A percentile compares a stretch with the other conserved stretches of the same genome.
Evolutionary conservation across 2,113 vertebrate genomes (phyloP).

Genomic region (Catharus bicknelli): DNA sequence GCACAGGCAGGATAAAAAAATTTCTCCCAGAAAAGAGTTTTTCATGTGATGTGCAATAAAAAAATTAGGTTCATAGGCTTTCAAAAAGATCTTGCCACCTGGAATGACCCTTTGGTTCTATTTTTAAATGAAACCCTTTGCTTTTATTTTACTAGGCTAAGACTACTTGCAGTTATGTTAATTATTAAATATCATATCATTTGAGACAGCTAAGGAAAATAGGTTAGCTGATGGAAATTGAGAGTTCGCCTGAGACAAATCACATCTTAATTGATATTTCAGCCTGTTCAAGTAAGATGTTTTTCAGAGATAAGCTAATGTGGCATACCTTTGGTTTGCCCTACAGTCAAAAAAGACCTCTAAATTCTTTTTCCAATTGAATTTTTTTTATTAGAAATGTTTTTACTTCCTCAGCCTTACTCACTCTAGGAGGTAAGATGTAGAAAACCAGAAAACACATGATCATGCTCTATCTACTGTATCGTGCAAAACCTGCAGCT

Average conservation of each 20-base stretch:
- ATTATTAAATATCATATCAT: constrained; percentile 54
- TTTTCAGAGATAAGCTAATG: background rate
- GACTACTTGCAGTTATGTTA: constrained; percentile 51
- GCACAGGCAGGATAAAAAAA: background rate
- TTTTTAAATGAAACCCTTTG: constrained; percentile 19
- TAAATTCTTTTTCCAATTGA: background rate
- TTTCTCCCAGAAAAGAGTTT: background rate
- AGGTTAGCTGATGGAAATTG: constrained; percentile 54
- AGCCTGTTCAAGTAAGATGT: constrained; percentile 8
- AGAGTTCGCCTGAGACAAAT: constrained; percentile 38
- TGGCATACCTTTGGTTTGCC: constrained; percentile 9
- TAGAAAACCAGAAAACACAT: constrained; percentile 10
- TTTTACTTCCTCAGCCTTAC: constrained; percentile 13
- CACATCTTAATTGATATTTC: constrained; percentile 54
- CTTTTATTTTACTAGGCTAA: constrained; percentile 41
- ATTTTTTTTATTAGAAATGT: constrained; percentile 18
- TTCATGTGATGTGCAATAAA: background rate
- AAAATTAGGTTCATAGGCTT: constrained; percentile 43
- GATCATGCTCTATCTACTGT: constrained; percentile 7
- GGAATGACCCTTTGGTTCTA: constrained; percentile 25
- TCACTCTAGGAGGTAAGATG: constrained; percentile 9
- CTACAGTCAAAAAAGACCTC: background rate
- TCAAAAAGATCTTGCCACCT: constrained; percentile 40
- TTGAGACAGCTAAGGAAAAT: constrained; percentile 52
- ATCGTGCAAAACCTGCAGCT: constrained; percentile 38